Percentiles rank a stretch among this genome's conserved stretches.
phyloP scores from a whole-genome alignment of 2,888 invertebrate species.

The Chaitophorus viminalis region DNA sequence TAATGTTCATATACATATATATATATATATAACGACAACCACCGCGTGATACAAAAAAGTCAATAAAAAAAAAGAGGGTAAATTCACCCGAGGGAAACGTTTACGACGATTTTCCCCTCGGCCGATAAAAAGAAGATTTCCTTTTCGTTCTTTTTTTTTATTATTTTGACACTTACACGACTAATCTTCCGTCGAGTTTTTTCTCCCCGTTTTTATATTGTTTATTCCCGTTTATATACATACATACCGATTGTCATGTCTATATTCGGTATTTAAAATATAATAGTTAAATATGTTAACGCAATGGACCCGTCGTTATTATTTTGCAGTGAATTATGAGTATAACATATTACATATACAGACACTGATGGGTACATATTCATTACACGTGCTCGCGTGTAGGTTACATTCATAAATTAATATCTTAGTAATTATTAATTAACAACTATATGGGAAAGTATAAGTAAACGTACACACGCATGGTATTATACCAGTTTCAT shows the following conservation, averaged over 20 bases:
- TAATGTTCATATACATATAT: not conserved
- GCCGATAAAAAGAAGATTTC: constrained; percentile 57
- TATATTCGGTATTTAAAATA: not conserved
- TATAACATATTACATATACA: not conserved
- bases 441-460: no score
- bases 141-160: constrained; percentile 24
- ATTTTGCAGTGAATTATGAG: not conserved
- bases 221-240: not conserved
- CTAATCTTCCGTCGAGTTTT: constrained; percentile 43
- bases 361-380: no score
- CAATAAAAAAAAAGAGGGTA: constrained; percentile 60
- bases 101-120: constrained; percentile 59
- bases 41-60: constrained; percentile 45
- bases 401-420: no score
- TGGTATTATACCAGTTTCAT: not conserved
- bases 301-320: not conserved
- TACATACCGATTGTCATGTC: not conserved
- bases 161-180: constrained; percentile 60
- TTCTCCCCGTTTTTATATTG: constrained; percentile 25
- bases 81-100: constrained; percentile 59
- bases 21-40: constrained; percentile 41
- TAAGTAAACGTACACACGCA: no score
- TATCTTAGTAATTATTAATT: no score
- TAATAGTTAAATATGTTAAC: not conserved
- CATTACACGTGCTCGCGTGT: no score